Evolutionary conservation across 2,888 invertebrate genomes (phyloP), one percentile per base, ranked within the genome.

Genomic region (Pristionchus maxplancki): DNA sequence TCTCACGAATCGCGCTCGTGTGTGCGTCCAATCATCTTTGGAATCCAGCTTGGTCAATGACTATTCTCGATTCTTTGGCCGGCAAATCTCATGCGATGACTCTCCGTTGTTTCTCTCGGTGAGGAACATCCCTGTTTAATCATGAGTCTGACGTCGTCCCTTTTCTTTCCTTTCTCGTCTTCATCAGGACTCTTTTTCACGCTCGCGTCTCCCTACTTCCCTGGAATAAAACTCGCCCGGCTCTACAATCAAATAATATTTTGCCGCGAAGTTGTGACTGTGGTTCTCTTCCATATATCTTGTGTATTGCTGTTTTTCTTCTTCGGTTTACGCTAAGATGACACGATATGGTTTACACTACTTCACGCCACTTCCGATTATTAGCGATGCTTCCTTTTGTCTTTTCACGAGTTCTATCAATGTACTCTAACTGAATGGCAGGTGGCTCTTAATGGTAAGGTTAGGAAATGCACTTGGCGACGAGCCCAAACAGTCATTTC

Each of bases 131-230:
- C 78, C 78, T 78, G 20, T 15, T 71, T 71, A 78, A 78, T 78
- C 78, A 78, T 78, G 37, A 37, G 34, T 40, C 31, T 74, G 71
- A 44, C 78, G 78, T 48, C 24, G n/a, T 40, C 71, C 20, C 44
- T 44, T 48, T 78, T 48, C 78, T 28, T 17, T 17, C 28, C 44
- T 48, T 28, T 78, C 44, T 48, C 40, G 24, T 48, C 78, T 44
- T 78, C 78, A 78, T 78, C 78, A 78, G 44, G 78, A 78, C 44
- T 48, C 78, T 78, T 78, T n/a, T 78, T 78, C 44, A 78, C n/a
- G 71, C 71, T 37, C 24, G 62, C 34, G 20, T 44, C 20, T 78
- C 17, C 37, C 31, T 34, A 67, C 78, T 44, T 78, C 78, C 71
- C 78, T 44, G 78, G 78, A 78, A 78, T 78, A 58, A 24, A 58